Evolutionary conservation across 2,888 invertebrate genomes (phyloP), one percentile per base, ranked within the genome.

Genomic region (Cyrtodaria siliqua): DNA sequence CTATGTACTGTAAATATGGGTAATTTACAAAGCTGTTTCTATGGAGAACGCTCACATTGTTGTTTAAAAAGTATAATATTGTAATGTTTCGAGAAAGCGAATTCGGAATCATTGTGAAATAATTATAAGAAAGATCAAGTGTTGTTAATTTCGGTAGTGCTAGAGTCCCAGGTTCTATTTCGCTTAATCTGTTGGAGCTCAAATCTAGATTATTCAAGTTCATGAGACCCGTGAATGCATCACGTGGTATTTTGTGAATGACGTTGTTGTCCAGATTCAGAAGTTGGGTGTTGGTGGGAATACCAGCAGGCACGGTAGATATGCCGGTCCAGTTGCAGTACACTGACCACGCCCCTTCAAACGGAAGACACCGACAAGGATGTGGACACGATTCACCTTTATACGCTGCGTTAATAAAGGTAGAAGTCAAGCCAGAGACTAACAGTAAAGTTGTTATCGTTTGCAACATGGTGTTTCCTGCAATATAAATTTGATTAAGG

Each of bases 301-400:
- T 77, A 4, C 72, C 72, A 12, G 23, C 57, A 0, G 84, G 84
- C n/a, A 84, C 69, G 2, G 59, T 52, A 4, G 62, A 61, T 26
- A 82, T 69, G 1, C 81, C 81, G 4, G 80, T 81, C 3, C 64
- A 26, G 53, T 81, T 84, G 38, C 84, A 84, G 40, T 81, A 82
- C 0, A 81, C 79, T 3, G 72, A 77, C 64, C 69, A 69, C 1
- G 69, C 18, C 16, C 79, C 75, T 20, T 72, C 57, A 52, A 79
- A 79, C 42, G 55, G 26, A 2, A 64, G 61, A 42, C 79, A 79
- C n/a, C 69, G 49, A 47, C 79, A 79, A 3, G 75, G 75, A 26
- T 18, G 12, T 8, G 79, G 79, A 18, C 79, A 79, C 9, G 55
- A 23, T 6, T 40, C 20, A 16, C n/a, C 16, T 3, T 33, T 33